Conservation (phyloP, 1,140 invertebrate species). For the Notospermus geniculatus region DNA sequence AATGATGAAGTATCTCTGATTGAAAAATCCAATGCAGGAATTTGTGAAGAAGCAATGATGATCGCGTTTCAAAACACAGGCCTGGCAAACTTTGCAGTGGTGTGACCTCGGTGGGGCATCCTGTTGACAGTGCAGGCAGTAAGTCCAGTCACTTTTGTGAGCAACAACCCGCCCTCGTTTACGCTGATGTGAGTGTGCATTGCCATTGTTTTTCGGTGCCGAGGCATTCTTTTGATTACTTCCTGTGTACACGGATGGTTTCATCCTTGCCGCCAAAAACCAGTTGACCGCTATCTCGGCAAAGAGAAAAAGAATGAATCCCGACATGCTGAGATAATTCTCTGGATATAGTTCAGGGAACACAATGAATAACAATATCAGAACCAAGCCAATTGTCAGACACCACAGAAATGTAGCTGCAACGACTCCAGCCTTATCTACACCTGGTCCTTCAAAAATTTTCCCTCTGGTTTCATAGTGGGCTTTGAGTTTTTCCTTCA, state of each 20-base stretch:
- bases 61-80: slow-evolving; percentile 45
- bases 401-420: slow-evolving; percentile 2
- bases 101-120: slow-evolving; percentile 43
- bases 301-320: neutral
- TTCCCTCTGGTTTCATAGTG: too few species aligned
- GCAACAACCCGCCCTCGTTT: neutral
- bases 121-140: slow-evolving; percentile 27
- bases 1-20: slow-evolving; percentile 38
- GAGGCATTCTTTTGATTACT: neutral
- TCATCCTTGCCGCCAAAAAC: too few species aligned
- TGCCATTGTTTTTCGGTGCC: neutral
- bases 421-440: neutral
- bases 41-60: slow-evolving; percentile 51
- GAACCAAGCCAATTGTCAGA: neutral
- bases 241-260: neutral
- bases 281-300: neutral
- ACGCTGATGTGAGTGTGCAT: neutral
- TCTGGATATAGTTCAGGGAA: slow-evolving; percentile 7
- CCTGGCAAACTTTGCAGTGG: slow-evolving; percentile 43
- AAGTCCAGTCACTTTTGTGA: slow-evolving; percentile 13
- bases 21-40: slow-evolving; percentile 43
- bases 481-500: too few species aligned
- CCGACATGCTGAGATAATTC: neutral
- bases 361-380: neutral
- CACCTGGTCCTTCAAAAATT: too few species aligned